phyloP scores from a whole-genome alignment of 1,140 invertebrate species.

The Zeugodacus cucurbitae region DNA sequence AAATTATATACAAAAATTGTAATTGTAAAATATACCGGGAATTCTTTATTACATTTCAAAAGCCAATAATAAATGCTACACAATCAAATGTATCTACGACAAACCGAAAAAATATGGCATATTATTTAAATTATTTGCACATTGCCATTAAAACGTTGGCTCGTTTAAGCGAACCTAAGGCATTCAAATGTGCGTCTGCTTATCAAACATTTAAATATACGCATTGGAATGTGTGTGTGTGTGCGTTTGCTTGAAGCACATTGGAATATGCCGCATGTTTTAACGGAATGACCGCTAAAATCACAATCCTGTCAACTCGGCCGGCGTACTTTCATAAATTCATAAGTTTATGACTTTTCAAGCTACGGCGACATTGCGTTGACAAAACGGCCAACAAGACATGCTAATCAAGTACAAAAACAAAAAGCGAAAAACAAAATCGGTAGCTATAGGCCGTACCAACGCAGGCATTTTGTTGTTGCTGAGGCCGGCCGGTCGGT shows the following conservation, averaged over 20 bases:
- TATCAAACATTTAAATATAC: background rate
- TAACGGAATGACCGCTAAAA: background rate
- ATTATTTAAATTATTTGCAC: no score
- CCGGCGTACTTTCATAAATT: background rate
- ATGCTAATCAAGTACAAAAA: background rate
- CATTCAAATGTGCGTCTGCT: background rate
- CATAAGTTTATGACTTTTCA: background rate
- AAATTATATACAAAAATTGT: no score
- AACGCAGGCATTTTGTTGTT: background rate
- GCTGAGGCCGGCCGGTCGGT: background rate
- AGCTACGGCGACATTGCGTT: background rate
- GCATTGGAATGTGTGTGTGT: background rate
- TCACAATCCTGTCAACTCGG: background rate
- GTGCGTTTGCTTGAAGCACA: background rate
- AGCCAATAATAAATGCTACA: no score
- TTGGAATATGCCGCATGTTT: background rate
- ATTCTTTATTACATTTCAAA: no score
- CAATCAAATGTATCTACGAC: no score
- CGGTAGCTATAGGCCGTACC: background rate
- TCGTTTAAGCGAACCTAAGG: background rate
- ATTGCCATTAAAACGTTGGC: no score
- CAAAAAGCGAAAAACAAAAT: background rate
- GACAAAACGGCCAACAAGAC: background rate
- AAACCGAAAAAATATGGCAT: no score
- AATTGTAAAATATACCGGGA: no score